Conservation (phyloP, 2,113 vertebrate species). For the Lepisosteus osseus region DNA sequence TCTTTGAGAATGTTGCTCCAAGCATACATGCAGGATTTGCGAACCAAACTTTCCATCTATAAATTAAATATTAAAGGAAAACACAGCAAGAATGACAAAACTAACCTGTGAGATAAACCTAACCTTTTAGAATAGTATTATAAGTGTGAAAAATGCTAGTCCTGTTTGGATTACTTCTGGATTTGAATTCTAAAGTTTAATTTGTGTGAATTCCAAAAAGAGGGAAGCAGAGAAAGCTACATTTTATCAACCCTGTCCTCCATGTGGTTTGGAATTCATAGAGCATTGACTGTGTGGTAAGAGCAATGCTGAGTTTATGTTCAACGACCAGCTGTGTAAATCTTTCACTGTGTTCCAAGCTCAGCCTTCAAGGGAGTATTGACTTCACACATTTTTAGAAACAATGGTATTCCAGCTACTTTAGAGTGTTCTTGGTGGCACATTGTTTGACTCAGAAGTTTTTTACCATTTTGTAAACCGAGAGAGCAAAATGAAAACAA, state of each 20-base stretch:
- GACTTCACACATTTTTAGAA: conserved; percentile 44
- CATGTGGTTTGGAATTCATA: conserved; percentile 7
- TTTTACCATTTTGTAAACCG: conserved; percentile 9
- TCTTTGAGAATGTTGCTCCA: no score
- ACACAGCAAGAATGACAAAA: no score
- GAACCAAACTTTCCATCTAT: no score
- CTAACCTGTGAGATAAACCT: no score
- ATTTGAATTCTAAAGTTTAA: conserved; percentile 12
- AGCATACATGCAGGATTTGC: no score
- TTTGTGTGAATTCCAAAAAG: neutral
- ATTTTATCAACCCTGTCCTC: neutral
- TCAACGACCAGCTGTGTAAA: conserved; percentile 45
- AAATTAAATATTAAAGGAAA: no score
- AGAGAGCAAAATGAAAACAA: neutral
- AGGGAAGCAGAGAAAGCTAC: conserved; percentile 7
- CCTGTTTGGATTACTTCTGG: no score
- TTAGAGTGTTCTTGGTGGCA: conserved; percentile 28
- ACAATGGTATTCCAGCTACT: conserved; percentile 39
- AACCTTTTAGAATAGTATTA: neutral
- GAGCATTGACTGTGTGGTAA: neutral
- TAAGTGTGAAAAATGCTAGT: neutral
- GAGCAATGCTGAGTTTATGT: conserved; percentile 22
- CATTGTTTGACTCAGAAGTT: conserved; percentile 4
- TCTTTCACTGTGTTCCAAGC: conserved; percentile 30
- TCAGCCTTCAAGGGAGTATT: conserved; percentile 25